Evolutionary conservation across 1,140 invertebrate species (phyloP).

Genomic region (Drosophila littoralis): DNA sequence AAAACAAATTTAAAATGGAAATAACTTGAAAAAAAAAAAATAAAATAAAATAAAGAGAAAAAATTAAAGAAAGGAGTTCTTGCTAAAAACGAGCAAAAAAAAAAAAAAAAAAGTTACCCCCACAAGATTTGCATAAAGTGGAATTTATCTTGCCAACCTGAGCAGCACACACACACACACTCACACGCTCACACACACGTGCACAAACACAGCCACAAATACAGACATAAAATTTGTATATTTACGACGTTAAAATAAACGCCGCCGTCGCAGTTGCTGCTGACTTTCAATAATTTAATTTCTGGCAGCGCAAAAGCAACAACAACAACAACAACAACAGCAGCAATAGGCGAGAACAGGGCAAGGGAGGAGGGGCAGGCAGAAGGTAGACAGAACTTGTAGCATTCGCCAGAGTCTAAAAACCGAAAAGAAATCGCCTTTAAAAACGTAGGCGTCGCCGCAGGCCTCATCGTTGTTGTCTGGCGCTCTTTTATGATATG

Average conservation of each 20-base stretch:
- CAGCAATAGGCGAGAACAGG: slow-evolving; percentile 15
- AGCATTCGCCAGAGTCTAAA: slow-evolving; percentile 31
- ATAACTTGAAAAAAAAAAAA: slow-evolving; percentile 57
- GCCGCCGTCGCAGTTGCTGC: slow-evolving; percentile 14
- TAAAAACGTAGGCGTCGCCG: slow-evolving; percentile 25
- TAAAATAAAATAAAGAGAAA: not conserved
- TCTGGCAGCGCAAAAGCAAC: slow-evolving; percentile 62
- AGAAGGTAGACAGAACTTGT: slow-evolving; percentile 27
- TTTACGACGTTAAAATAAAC: slow-evolving; percentile 83
- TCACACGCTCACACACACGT: slow-evolving; percentile 1
- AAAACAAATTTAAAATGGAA: slow-evolving; percentile 82
- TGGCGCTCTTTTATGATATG: slow-evolving; percentile 30
- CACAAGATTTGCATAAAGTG: slow-evolving; percentile 82
- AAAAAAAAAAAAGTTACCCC: slow-evolving; percentile 57
- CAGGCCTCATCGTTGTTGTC: slow-evolving; percentile 1
- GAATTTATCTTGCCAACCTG: slow-evolving; percentile 67
- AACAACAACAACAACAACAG: slow-evolving; percentile 37
- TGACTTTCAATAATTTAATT: slow-evolving; percentile 82
- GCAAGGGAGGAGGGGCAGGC: slow-evolving; percentile 14
- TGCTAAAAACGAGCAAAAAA: slow-evolving; percentile 16
- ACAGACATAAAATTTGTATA: slow-evolving; percentile 77
- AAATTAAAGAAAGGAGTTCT: slow-evolving; percentile 44
- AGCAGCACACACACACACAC: slow-evolving; percentile 17
- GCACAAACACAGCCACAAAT: slow-evolving; percentile 6
- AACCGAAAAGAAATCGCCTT: slow-evolving; percentile 48